Conservation (phyloP, 2,113 vertebrate species). For the Phodopus roborovskii region DNA sequence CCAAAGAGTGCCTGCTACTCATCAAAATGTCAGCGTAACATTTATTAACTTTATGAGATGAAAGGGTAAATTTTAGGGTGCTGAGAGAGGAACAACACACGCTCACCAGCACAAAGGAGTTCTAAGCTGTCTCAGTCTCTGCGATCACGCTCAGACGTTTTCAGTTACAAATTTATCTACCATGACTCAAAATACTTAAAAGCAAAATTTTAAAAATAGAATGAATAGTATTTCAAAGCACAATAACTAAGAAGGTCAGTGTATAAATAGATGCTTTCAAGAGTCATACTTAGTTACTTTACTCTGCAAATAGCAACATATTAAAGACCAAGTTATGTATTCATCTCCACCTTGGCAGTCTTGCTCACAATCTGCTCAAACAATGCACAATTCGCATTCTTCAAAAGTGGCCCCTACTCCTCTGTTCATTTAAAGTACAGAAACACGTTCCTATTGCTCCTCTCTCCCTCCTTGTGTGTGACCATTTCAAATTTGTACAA, state of each 20-base stretch:
- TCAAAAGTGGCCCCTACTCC: no score
- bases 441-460: neutral
- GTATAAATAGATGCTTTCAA: neutral
- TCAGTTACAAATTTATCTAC: neutral
- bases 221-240: neutral
- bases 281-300: neutral
- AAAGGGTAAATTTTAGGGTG: neutral
- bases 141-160: neutral
- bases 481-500: neutral
- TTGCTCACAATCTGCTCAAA: neutral
- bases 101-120: neutral
- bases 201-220: neutral
- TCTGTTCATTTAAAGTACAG: neutral
- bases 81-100: neutral
- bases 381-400: neutral
- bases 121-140: rapidly evolving
- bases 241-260: neutral
- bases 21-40: neutral
- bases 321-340: neutral
- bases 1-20: neutral
- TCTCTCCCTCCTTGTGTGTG: neutral
- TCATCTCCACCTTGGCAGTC: neutral
- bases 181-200: neutral
- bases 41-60: neutral
- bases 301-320: neutral